Evolutionary conservation across 2,888 invertebrate genomes (phyloP).

Genomic region (Mythimna impura): DNA sequence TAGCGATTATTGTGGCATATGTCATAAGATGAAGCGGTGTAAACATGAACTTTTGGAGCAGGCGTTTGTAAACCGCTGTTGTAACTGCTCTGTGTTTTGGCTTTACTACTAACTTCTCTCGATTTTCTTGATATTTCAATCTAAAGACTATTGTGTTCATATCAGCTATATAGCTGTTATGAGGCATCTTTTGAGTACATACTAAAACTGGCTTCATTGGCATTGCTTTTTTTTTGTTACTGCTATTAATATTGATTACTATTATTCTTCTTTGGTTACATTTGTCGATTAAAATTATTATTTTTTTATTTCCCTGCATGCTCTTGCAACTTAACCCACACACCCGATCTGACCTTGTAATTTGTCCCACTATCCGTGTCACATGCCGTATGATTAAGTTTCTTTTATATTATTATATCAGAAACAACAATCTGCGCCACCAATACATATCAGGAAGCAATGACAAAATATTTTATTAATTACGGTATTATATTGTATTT

Average conservation of each 20-base stretch:
- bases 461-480: conserved; percentile 47
- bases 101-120: no score
- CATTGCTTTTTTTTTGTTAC: no score
- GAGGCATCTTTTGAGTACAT: no score
- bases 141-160: no score
- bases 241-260: no score
- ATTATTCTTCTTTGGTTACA: no score
- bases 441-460: conserved; percentile 48
- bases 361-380: conserved; percentile 75
- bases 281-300: no score
- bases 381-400: conserved; percentile 79
- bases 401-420: conserved; percentile 73
- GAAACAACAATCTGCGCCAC: conserved; percentile 70
- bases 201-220: no score
- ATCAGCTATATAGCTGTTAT: no score
- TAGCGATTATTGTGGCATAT: conserved; percentile 52
- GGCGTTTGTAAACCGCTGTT: no score
- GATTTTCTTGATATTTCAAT: no score
- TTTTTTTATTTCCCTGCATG: neutral
- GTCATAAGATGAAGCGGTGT: conserved; percentile 42
- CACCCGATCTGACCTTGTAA: conserved; percentile 69
- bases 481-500: conserved; percentile 38
- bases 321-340: conserved; percentile 41
- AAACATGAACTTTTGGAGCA: neutral
- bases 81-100: no score